Conservation (phyloP, 2,113 vertebrate species). For the Suricata suricatta region DNA sequence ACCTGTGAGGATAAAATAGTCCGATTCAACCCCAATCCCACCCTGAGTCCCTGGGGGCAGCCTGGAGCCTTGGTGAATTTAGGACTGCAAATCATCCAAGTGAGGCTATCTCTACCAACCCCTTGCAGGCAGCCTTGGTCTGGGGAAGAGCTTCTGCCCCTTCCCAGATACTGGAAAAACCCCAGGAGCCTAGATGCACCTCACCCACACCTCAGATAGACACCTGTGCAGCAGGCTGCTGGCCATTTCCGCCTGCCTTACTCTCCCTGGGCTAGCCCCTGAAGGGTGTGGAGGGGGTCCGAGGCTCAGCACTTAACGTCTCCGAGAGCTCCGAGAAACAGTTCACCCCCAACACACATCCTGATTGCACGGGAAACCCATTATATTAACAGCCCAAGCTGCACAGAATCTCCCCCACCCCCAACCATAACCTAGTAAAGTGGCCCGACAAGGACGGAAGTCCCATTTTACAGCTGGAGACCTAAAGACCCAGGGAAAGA, state of each 20-base stretch:
- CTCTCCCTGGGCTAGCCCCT: background rate
- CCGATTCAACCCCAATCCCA: background rate
- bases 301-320: background rate
- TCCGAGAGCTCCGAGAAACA: background rate
- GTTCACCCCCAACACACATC: background rate
- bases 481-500: background rate
- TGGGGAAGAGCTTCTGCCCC: background rate
- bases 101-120: background rate
- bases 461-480: background rate
- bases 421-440: background rate
- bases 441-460: background rate
- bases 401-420: background rate
- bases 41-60: background rate
- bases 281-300: background rate
- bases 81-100: background rate
- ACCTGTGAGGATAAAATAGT: background rate
- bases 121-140: background rate
- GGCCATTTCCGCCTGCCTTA: background rate
- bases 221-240: rapidly evolving
- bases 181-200: background rate
- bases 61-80: background rate
- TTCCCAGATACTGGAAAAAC: background rate
- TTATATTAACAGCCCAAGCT: background rate
- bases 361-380: background rate
- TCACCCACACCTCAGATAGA: background rate